Base-by-base conservation (phyloP, 1,140 invertebrate genomes). In the Acromyrmex charruanus region DNA sequence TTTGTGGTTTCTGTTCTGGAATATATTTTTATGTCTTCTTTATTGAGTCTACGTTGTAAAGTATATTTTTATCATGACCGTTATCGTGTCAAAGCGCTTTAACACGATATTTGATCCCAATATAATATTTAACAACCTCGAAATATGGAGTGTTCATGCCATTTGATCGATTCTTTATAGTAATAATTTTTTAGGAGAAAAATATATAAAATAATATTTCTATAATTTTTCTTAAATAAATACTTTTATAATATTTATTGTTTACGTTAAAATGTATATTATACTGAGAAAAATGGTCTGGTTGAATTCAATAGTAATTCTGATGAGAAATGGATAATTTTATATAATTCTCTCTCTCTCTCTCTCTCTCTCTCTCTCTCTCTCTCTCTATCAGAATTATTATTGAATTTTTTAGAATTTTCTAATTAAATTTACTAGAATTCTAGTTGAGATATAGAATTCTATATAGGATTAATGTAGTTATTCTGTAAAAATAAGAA, bases 171-270 rank as follows among this genome's bases (percentile, higher is more conserved):
- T 61, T 61, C n/a, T 61, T 44, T 18, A 74, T 58, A 35, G 6
- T 14, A 21, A 61, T 28, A 4, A 7, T 44, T 61, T 44, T 44
- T 51, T 51, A 51, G 16, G 6, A 21, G 1, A 61, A 44, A 58
- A 59, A 59, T 21, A 16, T 21, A 25, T 59, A 25, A 39, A 21
- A 66, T n/a, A 14, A 65, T 66, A 35, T 79, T 21, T 35, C 14
- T 66, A 16, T 63, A 65, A n/a, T 25, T 63, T 79, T 66, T n/a
- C 7, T 16, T 21, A 77, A 65, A 71, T 39, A 51, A 21, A 31
- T 9, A 3, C 1, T 63, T 77, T 31, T 18, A 79, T 49, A 51
- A 31, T n/a, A 49, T 31, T 63, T 63, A 61, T 44, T 3, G 5
- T 65, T 39, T 51, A 51, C 31, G 3, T 49, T 10, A 49, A 31